Evolutionary conservation across 2,888 invertebrate species (phyloP).

Genomic region (Lymantria dispar): DNA sequence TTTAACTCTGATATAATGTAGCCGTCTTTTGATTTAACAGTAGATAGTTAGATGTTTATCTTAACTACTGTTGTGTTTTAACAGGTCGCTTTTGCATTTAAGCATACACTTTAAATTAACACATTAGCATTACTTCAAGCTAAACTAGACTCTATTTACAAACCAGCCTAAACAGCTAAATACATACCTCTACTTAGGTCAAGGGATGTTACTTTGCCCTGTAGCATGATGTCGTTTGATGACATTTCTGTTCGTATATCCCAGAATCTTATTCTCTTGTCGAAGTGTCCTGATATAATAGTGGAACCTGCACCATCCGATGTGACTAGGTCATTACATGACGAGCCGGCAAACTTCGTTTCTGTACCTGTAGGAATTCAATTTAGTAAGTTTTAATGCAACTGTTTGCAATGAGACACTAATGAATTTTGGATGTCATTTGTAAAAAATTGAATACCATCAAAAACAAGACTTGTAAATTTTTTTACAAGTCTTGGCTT

Average conservation of each 20-base stretch:
- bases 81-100: slow-evolving; percentile 17
- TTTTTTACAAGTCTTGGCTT: too few species aligned
- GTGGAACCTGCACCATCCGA: slow-evolving; percentile 93
- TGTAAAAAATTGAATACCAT: not conserved
- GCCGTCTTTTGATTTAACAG: slow-evolving; percentile 20
- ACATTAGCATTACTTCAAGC: slow-evolving; percentile 6
- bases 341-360: slow-evolving; percentile 97
- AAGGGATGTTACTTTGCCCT: slow-evolving; percentile 97
- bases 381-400: slow-evolving; percentile 6
- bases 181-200: slow-evolving; percentile 93
- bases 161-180: slow-evolving; percentile 1
- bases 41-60: slow-evolving; percentile 26
- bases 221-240: slow-evolving; percentile 92
- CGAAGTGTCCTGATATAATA: slow-evolving; percentile 98
- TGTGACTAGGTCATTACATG: slow-evolving; percentile 97
- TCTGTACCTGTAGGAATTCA: slow-evolving; percentile 86
- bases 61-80: slow-evolving; percentile 19
- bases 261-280: slow-evolving; percentile 98
- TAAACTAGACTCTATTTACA: not conserved
- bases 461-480: too few species aligned
- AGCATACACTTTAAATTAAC: slow-evolving; percentile 8
- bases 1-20: slow-evolving; percentile 24
- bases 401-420: slow-evolving; percentile 6
- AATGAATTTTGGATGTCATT: not conserved
- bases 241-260: slow-evolving; percentile 94